Conservation (phyloP, 2,888 invertebrate genomes). For the Unio delphinus region DNA sequence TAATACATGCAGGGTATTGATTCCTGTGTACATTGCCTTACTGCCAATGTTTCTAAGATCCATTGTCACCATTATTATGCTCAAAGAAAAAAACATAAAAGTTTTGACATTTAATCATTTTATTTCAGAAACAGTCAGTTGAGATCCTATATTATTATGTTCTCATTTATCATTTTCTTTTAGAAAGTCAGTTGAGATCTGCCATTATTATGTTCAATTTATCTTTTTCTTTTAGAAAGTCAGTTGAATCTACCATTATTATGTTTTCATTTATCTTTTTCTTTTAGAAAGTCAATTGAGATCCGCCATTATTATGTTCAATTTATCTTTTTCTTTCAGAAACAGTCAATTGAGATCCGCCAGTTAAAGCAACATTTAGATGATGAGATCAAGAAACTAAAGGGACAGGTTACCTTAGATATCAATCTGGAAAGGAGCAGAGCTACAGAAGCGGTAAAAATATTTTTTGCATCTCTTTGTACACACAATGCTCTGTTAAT, state of each 20-base stretch:
- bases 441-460: slow-evolving; percentile 64
- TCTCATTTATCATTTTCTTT: slow-evolving; percentile 7
- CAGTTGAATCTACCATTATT: neutral
- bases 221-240: slow-evolving; percentile 24
- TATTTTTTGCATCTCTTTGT: too few species aligned
- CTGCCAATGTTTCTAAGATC: too few species aligned
- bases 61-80: neutral
- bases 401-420: slow-evolving; percentile 65
- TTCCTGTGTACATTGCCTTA: too few species aligned
- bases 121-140: slow-evolving; percentile 60
- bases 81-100: neutral
- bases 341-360: slow-evolving; percentile 59
- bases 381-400: slow-evolving; percentile 66
- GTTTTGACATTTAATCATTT: neutral
- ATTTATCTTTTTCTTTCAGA: slow-evolving; percentile 40
- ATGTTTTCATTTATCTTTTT: neutral
- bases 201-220: neutral
- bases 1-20: too few species aligned
- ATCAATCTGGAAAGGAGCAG: slow-evolving; percentile 69
- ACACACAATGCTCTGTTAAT: too few species aligned
- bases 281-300: slow-evolving; percentile 22
- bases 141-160: slow-evolving; percentile 34
- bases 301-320: neutral
- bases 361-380: slow-evolving; percentile 55
- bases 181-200: slow-evolving; percentile 14